Base-by-base conservation (phyloP, 2,888 invertebrate genomes). In the Ophioninae sp. region DNA sequence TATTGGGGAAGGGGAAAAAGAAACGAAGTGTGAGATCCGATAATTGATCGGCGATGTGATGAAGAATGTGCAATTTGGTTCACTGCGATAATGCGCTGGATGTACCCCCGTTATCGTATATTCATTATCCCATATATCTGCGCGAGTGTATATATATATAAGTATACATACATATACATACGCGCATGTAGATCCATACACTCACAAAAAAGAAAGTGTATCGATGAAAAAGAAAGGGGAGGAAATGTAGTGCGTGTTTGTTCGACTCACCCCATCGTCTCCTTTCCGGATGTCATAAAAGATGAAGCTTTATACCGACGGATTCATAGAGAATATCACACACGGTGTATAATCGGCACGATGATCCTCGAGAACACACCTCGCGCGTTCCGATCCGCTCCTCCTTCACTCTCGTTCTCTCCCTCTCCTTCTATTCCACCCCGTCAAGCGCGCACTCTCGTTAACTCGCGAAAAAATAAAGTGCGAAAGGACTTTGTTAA, bases 261-360 rank as follows among this genome's bases (percentile, higher is more conserved):
- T 51, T 13, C n/a, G 77, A 95, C 95, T 95, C 93, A 96, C 96
- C 96, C 96, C 96, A 96, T 96, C 89, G 95, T 95, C 94, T 96
- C 96, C 94, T 96, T 96, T 94, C 96, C 96, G 93, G 95, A 96
- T 94, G 96, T 96, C 96, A 96, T 96, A 90, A 89, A 92, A 91
- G 75, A 41, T 84, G 87, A 87, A 88, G 78, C 88, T 87, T 85
- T 89, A 89, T 85, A 89, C 86, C 87, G 87, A 80, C 84, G 84
- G 85, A 87, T 86, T 87, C 90, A 90, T 91, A 89, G 51, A 88
- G 89, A 89, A 79, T 76, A 76, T 59, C 58, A 59, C 86, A 87
- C 67, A 39, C 73, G 72, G 58, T 61, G 17, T 76, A 61, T 79
- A 81, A 82, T 86, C 79, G 87, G 81, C 83, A 84, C 83, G 51